Evolutionary conservation across 2,113 vertebrate species (phyloP).

Genomic region (Elaphurus davidianus): DNA sequence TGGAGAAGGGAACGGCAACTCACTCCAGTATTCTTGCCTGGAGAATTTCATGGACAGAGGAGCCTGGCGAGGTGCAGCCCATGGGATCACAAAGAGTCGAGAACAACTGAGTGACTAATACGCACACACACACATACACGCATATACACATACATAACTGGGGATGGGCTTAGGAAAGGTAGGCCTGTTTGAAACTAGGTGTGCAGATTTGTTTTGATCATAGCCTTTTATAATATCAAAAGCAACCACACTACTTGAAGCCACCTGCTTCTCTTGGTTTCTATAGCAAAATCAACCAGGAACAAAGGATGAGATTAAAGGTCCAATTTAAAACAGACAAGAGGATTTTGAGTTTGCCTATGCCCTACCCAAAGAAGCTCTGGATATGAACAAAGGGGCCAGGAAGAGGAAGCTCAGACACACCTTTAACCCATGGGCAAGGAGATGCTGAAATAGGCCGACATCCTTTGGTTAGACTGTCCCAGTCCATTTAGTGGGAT

Average conservation of each 20-base stretch:
- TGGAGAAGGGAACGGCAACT: background rate
- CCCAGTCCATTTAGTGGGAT: background rate
- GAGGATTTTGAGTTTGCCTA: background rate
- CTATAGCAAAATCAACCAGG: background rate
- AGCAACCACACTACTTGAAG: background rate
- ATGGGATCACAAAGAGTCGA: background rate
- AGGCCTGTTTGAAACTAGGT: background rate
- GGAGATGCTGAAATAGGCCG: background rate
- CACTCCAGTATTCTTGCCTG: background rate
- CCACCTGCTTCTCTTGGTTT: background rate
- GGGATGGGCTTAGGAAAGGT: background rate
- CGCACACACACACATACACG: rapidly evolving
- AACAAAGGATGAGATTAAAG: background rate
- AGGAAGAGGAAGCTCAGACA: background rate
- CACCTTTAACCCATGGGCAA: no score
- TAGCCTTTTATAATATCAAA: background rate
- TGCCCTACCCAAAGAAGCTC: background rate
- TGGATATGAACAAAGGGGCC: background rate
- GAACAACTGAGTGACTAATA: background rate
- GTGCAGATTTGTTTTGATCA: background rate
- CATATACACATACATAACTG: background rate
- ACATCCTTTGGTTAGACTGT: background rate
- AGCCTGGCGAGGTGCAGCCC: background rate
- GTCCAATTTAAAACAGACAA: background rate
- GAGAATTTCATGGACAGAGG: background rate